phyloP scores from a whole-genome alignment of 2,888 invertebrate genomes.

The Aphrophora alni region DNA sequence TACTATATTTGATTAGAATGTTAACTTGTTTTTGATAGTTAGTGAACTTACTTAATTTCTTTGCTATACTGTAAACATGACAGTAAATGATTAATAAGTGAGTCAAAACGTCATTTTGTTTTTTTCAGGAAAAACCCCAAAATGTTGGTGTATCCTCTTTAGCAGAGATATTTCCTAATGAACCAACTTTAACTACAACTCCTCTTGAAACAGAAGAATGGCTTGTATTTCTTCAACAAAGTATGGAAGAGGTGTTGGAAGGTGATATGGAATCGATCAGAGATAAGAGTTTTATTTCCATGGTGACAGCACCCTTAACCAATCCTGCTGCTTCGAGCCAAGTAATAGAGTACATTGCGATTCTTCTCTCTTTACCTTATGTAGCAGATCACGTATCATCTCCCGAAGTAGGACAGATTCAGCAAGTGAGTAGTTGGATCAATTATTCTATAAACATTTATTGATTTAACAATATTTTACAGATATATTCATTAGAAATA shows the following conservation, averaged over 20 bases:
- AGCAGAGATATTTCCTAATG: not conserved
- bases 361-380: constrained; percentile 69
- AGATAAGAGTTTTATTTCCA: constrained; percentile 60
- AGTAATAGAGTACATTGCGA: constrained; percentile 69
- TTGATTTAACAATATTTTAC: constrained; percentile 7
- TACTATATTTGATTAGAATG: too few species aligned
- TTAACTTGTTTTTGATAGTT: too few species aligned
- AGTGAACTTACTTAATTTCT: too few species aligned
- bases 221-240: constrained; percentile 81
- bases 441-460: constrained; percentile 20
- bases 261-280: constrained; percentile 75
- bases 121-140: not conserved
- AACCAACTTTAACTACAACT: constrained; percentile 52
- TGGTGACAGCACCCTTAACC: constrained; percentile 68
- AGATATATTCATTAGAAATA: too few species aligned
- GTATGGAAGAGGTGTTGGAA: constrained; percentile 81
- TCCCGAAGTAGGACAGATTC: constrained; percentile 60
- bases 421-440: constrained; percentile 55
- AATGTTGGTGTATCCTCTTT: not conserved
- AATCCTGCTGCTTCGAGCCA: constrained; percentile 68
- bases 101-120: too few species aligned
- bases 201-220: constrained; percentile 87
- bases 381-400: constrained; percentile 60
- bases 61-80: too few species aligned
- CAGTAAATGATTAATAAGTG: too few species aligned